Evolutionary conservation across 2,113 vertebrate species (phyloP).

Genomic region (Monarcha castaneiventris): DNA sequence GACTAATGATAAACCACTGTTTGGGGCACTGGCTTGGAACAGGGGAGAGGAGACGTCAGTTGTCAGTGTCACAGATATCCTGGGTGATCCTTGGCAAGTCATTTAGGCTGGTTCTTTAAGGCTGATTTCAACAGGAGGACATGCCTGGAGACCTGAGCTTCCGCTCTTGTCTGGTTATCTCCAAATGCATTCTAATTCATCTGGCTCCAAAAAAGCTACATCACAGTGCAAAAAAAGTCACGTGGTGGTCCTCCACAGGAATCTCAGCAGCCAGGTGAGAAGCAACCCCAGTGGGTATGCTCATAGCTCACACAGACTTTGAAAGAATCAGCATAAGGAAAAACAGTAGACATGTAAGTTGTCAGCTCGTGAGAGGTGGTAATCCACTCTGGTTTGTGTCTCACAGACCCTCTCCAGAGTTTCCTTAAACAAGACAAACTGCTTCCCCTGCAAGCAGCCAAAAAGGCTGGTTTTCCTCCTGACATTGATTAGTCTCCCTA

Average conservation of each 20-base stretch:
- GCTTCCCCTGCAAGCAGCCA: not conserved
- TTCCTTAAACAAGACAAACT: slow-evolving; percentile 2
- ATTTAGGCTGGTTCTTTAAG: not conserved
- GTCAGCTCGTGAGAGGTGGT: not conserved
- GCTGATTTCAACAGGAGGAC: not conserved
- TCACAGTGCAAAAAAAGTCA: not conserved
- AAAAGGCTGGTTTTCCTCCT: not conserved
- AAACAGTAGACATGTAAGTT: not conserved
- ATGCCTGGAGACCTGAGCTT: not conserved
- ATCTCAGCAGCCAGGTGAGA: not conserved
- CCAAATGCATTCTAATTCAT: not conserved
- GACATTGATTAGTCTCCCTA: not conserved
- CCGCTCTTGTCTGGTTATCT: not conserved
- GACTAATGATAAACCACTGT: not conserved
- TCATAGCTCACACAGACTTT: not conserved
- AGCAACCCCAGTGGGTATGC: not conserved
- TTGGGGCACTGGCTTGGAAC: not conserved
- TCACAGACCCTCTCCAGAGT: not conserved
- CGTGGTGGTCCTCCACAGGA: not conserved
- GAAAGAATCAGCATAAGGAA: not conserved
- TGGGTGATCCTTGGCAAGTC: not conserved
- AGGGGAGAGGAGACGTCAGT: not conserved
- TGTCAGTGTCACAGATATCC: not conserved
- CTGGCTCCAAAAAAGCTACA: not conserved
- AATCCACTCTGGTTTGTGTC: not conserved